These are phyloP conservation scores for Struthidea cinerea DNA, from an alignment of 2,113 vertebrate species.

Conservation along the genomic window DNA sequence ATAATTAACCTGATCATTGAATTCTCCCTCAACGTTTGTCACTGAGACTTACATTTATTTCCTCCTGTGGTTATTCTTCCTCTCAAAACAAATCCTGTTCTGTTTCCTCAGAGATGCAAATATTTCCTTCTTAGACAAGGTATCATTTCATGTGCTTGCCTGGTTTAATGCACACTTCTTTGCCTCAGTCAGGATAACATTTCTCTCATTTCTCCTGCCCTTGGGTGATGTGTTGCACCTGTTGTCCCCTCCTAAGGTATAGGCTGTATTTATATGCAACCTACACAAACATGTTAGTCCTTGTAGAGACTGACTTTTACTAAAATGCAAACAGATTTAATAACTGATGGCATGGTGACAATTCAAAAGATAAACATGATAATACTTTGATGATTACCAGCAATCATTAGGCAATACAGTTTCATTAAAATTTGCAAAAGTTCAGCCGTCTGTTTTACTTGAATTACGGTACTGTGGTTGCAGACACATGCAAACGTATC, in stretches of 20 bases:
- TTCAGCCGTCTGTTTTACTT: background rate
- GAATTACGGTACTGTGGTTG: background rate
- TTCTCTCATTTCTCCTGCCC: background rate
- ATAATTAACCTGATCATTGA: background rate
- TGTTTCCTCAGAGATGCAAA: background rate
- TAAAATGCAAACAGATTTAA: background rate
- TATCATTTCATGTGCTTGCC: background rate
- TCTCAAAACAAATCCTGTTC: background rate
- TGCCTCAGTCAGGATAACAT: background rate
- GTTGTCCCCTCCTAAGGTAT: background rate
- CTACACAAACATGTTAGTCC: background rate
- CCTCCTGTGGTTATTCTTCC: background rate
- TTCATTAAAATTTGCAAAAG: background rate
- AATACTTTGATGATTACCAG: background rate
- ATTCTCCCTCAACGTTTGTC: background rate
- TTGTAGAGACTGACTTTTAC: background rate
- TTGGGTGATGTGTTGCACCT: background rate
- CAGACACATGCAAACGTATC: background rate
- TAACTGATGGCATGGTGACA: background rate
- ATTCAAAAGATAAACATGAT: background rate
- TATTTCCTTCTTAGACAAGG: background rate
- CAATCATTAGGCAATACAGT: background rate
- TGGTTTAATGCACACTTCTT: background rate
- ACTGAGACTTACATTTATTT: background rate
- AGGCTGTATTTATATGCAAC: background rate